Base-by-base conservation (phyloP, 1,140 invertebrate genomes). In the Mamestra configurata region DNA sequence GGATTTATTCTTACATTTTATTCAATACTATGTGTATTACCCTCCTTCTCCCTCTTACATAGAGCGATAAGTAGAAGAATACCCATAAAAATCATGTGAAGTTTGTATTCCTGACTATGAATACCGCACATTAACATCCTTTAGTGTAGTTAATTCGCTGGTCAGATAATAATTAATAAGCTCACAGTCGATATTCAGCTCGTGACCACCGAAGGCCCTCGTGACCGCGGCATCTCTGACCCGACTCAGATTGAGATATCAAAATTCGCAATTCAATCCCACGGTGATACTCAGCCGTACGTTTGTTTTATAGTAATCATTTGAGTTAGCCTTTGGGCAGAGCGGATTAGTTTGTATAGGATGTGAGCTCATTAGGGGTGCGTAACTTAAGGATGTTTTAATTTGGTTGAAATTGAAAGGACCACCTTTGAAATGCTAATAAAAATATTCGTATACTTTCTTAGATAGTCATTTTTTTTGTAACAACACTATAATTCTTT, bases 201-300 rank as follows among this genome's bases (percentile, higher is more conserved):
- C 93, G 92, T 94, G 93, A 94, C 87, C 90, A 92, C 93, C 93
- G 91, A 91, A 90, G 93, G 93, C 91, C 86, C 88, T 93, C 93
- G 93, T 93, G 91, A 94, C 86, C 85, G 90, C 92, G 92, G 93
- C 91, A 43, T 89, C 90, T 93, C 90, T 93, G 93, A 93, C 93
- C 93, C 88, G 61, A 55, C 53, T 66, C 81, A 89, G 93, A 94
- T 94, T 94, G 93, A 94, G 93, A 94, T 94, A 94, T 94, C 92
- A 92, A 93, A 91, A 92, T 92, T 92, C 86, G 89, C 90, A 85
- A 81, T 84, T 90, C 84, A 87, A 90, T 90, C 87, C 86, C 84
- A 85, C 86, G 78, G 76, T 84, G 82, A 84, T 86, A 82, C 76
- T 77, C 57, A 31, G 27, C 1, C 27, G 27, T 31, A 61, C 83